A percentile compares a stretch with the other conserved stretches of the same genome.
Conservation (phyloP, 1,140 invertebrate species). For the Bombus sylvicola region DNA sequence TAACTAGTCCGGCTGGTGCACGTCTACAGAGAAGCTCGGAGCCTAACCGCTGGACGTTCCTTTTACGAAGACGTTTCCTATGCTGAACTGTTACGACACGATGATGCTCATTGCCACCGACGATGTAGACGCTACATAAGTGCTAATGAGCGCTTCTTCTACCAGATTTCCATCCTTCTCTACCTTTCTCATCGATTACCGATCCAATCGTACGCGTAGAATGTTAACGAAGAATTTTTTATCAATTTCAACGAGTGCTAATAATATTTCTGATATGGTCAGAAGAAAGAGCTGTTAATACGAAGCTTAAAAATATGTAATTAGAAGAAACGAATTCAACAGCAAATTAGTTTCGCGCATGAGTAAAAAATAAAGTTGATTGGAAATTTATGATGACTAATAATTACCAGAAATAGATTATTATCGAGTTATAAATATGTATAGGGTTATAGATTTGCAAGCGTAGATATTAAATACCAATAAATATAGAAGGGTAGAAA, state of each 20-base stretch:
- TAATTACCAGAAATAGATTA: not conserved
- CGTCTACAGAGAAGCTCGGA: conserved; percentile 60
- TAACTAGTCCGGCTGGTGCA: conserved; percentile 74
- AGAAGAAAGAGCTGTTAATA: not conserved
- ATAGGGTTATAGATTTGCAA: not conserved
- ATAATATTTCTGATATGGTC: not conserved
- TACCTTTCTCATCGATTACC: not conserved
- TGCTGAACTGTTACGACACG: conserved; percentile 63
- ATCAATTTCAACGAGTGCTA: not conserved
- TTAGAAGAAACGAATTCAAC: too few relatives aligned
- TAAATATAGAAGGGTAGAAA: not conserved
- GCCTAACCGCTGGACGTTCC: conserved; percentile 64
- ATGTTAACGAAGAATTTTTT: not conserved
- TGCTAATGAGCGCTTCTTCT: conserved; percentile 39
- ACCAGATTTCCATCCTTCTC: conserved; percentile 4
- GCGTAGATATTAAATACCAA: not conserved
- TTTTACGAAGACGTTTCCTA: conserved; percentile 70
- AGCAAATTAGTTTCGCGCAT: not conserved
- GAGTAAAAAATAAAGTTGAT: not conserved
- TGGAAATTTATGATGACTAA: not conserved
- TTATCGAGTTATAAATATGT: not conserved
- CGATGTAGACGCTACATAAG: conserved; percentile 34
- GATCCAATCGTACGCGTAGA: not conserved
- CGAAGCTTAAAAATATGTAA: too few relatives aligned
- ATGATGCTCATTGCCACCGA: conserved; percentile 71